A percentile compares a stretch with the other conserved stretches of the same genome.
phyloP scores from a whole-genome alignment of 2,888 invertebrate genomes.

The Priocnemis perturbator region DNA sequence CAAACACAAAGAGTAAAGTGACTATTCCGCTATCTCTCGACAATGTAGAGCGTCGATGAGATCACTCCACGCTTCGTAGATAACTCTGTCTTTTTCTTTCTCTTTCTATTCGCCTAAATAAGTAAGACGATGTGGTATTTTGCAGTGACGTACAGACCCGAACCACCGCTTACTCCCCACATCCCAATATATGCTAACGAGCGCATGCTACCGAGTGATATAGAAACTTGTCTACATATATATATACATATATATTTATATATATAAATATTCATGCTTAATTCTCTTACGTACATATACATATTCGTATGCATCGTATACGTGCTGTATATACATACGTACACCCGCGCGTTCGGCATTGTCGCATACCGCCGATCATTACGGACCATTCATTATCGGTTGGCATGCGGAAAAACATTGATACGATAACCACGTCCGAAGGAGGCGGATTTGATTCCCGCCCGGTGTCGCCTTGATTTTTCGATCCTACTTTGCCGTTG shows the following conservation, averaged over 20 bases:
- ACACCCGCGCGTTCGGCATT: no score
- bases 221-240: slow-evolving; percentile 55
- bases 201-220: slow-evolving; percentile 65
- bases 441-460: no score
- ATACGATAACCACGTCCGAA: no score
- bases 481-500: no score
- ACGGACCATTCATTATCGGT: no score
- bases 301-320: slow-evolving; percentile 29
- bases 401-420: no score
- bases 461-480: no score
- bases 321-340: slow-evolving; percentile 33
- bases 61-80: slow-evolving; percentile 50
- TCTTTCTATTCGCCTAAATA: slow-evolving; percentile 32
- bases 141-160: slow-evolving; percentile 40
- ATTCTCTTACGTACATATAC: slow-evolving; percentile 21
- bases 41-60: slow-evolving; percentile 35
- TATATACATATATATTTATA: slow-evolving; percentile 32
- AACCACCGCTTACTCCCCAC: slow-evolving; percentile 37
- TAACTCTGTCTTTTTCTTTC: slow-evolving; percentile 19
- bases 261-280: slow-evolving; percentile 23
- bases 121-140: slow-evolving; percentile 47
- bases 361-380: no score
- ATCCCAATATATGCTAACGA: slow-evolving; percentile 53
- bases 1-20: slow-evolving; percentile 16
- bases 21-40: slow-evolving; percentile 23